Conservation (phyloP, 2,888 invertebrate genomes). For the Monoplex corrugatus region DNA sequence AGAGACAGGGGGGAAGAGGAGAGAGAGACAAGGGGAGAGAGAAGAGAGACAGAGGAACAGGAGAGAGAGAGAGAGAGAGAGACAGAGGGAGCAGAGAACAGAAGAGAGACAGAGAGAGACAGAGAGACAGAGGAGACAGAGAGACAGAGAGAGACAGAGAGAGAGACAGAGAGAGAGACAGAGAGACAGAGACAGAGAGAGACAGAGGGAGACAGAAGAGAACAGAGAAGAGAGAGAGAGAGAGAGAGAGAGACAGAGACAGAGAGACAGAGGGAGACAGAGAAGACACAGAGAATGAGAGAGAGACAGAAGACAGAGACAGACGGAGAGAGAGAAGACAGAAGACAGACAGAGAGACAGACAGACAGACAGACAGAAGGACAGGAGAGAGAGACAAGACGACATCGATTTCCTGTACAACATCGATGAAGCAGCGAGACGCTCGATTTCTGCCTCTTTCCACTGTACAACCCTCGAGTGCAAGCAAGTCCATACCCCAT, state of each 20-base stretch:
- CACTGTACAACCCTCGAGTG: no score
- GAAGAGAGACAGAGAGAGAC: neutral
- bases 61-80: neutral
- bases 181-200: conserved; percentile 22
- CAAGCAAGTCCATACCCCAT: no score
- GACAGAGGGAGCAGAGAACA: neutral
- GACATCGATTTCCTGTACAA: neutral
- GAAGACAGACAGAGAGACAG: neutral
- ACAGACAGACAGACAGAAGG: neutral
- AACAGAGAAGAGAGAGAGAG: neutral
- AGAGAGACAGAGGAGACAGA: neutral
- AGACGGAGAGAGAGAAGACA: neutral
- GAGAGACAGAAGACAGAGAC: neutral
- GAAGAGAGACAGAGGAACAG: neutral
- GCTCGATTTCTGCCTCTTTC: neutral
- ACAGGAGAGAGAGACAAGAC: no score
- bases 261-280: neutral
- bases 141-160: neutral
- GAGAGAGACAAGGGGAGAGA: neutral
- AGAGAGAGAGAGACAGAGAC: neutral
- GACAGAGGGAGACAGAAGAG: neutral
- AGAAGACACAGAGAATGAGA: neutral
- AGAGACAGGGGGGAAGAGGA: neutral
- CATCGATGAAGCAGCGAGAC: neutral
- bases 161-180: no score